Conservation (phyloP, 1,140 invertebrate genomes). For the Caenorhabditis brenneri region DNA sequence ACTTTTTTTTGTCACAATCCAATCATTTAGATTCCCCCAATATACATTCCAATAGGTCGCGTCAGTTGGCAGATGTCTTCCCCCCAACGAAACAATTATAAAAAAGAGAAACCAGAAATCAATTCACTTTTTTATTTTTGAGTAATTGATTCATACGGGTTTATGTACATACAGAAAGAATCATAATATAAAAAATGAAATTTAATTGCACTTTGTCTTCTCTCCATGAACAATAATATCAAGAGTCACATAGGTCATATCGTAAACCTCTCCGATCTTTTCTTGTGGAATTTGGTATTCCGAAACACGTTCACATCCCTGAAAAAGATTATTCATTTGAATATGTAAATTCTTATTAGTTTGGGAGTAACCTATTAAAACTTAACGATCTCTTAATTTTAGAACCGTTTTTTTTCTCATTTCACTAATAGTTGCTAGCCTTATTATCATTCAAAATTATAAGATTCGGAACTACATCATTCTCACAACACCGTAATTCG, state of each 20-base stretch:
- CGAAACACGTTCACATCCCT: slow-evolving; percentile 33
- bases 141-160: slow-evolving; percentile 20
- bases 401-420: no score
- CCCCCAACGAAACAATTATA: background rate
- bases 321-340: background rate
- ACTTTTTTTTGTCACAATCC: background rate
- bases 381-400: no score
- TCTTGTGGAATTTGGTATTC: slow-evolving; percentile 41
- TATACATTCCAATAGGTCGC: background rate
- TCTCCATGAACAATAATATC: slow-evolving; percentile 40
- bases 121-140: background rate
- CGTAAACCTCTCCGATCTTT: slow-evolving; percentile 24
- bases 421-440: no score
- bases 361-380: no score
- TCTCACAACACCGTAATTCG: no score
- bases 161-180: background rate
- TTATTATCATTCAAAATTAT: no score
- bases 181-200: background rate
- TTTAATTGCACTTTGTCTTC: slow-evolving; percentile 38
- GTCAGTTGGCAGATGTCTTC: background rate
- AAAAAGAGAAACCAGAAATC: slow-evolving; percentile 8
- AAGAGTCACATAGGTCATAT: slow-evolving; percentile 48
- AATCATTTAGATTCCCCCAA: background rate
- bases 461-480: no score
- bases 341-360: no score